Evolutionary conservation across 2,888 invertebrate species (phyloP), one percentile per base, ranked within the genome.

Genomic region (Drosophila melanosoma): DNA sequence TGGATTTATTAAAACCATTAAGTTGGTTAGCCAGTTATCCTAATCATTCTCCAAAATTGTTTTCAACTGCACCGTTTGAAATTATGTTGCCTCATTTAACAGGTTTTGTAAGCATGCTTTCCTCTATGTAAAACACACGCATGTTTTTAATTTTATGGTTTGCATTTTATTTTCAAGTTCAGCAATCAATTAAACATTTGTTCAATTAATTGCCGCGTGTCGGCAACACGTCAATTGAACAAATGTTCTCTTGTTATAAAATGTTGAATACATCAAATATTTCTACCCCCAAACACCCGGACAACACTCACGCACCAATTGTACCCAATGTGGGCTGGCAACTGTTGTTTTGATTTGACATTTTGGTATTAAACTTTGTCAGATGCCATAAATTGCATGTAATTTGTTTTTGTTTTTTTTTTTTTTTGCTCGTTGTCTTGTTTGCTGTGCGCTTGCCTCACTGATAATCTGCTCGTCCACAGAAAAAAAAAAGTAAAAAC

Each of bases 131-230:
- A 29, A 29, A 29, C 5, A 29, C 29, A 29, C 29, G 8, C 26
- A 17, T 26, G 10, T 40, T 11, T 59, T 17, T 23, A n/a, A 35
- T 51, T 57, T 48, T 11, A 7, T 64, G 32, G 56, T 53, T 26
- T 53, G 38, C 35, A 40, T 57, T 36, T 77, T n/a, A 48, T 48
- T 69, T 81, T 88, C 80, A 83, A 83, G 76, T 76, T 82, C 86
- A 85, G 65, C 56, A 80, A 79, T 88, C 69, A 83, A 85, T 69
- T 82, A 59, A 88, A 73, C 26, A 49, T 17, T 29, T 17, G 26
- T 29, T 29, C 23, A 15, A 29, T 80, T 72, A 67, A 45, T 45
- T 69, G 75, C 54, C 56, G 58, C 35, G 48, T 48, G 35, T 65
- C 65, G 65, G 33, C 52, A 3, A 40, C 23, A 29, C 29, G 64